Conservation (phyloP, 2,113 vertebrate genomes). For the Ameiurus melas region DNA sequence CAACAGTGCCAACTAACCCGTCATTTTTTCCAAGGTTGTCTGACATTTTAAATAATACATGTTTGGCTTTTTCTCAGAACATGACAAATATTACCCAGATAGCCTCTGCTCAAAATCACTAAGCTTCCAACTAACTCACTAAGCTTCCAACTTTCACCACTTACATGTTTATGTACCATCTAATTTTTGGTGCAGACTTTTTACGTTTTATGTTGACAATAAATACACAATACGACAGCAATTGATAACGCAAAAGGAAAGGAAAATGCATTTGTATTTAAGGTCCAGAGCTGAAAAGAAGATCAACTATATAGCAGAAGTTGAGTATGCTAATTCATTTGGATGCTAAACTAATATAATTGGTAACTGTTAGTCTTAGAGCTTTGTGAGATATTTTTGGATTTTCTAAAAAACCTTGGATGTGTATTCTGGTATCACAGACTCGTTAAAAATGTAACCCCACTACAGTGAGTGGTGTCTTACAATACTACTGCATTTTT, state of each 20-base stretch:
- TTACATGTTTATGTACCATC: slow-evolving; percentile 6
- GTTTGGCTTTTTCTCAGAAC: background rate
- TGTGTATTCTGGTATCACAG: background rate
- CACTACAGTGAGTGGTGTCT: slow-evolving; percentile 9
- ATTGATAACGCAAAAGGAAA: background rate
- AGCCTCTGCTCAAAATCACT: slow-evolving; percentile 2
- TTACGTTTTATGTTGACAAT: background rate
- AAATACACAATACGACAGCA: background rate
- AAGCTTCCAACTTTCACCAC: slow-evolving; percentile 35
- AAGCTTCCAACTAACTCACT: slow-evolving; percentile 33
- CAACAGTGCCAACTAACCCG: background rate
- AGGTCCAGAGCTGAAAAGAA: background rate
- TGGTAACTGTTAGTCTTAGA: background rate
- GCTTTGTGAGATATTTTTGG: background rate
- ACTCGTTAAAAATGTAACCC: background rate
- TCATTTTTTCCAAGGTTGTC: slow-evolving; percentile 17
- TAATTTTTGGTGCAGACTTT: background rate
- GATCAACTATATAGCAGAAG: background rate
- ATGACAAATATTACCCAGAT: slow-evolving; percentile 23
- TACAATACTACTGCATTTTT: slow-evolving; percentile 15
- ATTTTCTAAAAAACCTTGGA: background rate
- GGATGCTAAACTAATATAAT: background rate
- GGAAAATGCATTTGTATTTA: background rate
- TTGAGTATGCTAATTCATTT: background rate
- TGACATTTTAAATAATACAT: background rate